phyloP scores from a whole-genome alignment of 1,140 invertebrate genomes.

The Paraescarpia echinospica region DNA sequence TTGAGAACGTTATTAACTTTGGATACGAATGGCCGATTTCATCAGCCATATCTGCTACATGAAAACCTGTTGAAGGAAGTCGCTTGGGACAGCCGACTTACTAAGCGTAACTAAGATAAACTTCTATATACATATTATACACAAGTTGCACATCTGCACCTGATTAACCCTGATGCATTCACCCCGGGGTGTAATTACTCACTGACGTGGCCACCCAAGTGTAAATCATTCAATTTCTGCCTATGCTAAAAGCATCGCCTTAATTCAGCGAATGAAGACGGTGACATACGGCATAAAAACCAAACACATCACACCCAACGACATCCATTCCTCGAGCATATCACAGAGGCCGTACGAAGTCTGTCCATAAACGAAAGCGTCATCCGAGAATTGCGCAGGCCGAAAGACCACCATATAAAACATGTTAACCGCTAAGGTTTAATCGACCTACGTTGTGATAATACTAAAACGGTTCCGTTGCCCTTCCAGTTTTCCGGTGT shows the following conservation, averaged over 20 bases:
- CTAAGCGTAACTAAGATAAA: neutral
- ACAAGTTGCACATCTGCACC: neutral
- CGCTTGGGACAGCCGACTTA: neutral
- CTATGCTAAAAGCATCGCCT: neutral
- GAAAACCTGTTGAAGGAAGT: neutral
- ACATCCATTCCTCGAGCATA: neutral
- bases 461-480: neutral
- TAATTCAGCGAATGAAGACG: neutral
- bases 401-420: neutral
- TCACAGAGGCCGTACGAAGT: neutral
- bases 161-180: neutral
- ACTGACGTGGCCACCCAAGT: neutral
- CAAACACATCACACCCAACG: neutral
- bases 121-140: constrained; percentile 1
- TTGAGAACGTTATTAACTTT: neutral
- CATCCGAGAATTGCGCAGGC: neutral
- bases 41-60: neutral
- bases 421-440: neutral
- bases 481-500: neutral
- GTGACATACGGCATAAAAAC: neutral
- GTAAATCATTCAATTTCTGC: neutral
- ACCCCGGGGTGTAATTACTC: neutral
- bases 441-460: neutral
- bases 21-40: neutral
- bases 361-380: neutral